Evolutionary conservation across 1,140 invertebrate genomes (phyloP), one percentile per base, ranked within the genome.

Genomic region (Drosophila insularis): DNA sequence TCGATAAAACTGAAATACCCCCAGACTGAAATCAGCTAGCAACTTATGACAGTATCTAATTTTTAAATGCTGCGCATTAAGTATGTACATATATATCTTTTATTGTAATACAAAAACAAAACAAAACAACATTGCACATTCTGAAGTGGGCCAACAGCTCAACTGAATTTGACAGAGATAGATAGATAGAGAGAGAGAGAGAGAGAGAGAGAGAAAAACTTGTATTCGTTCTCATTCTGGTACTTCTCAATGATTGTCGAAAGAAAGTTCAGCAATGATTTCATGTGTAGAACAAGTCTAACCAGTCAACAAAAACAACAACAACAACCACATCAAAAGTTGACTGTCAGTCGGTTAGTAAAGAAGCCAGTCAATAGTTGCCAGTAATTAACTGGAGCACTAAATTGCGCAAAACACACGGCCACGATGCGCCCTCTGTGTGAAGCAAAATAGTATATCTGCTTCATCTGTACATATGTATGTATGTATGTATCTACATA

Each of bases 261-360:
- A 85, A 75, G 62, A 75, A 71, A 71, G 53, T 62, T 56, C 17
- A 55, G 23, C 43, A 50, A 21, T 61, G 58, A 8, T 68, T 11
- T 8, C 43, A 50, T 50, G 43, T 40, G 17, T 68, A 65, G 79
- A 86, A 86, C 81, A 66, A 87, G 81, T 87, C 71, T 61, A 72
- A 86, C 81, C 78, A 87, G 80, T 74, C 72, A 23, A 35, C 35
- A n/a, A 5, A 5, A 13, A 13, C 35, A 37, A 37, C 35, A n/a
- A 5, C 13, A 13, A 13, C 35, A 37, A 37, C 11, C 17, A 54
- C 19, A 37, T 37, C 35, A 37, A 37, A 11, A 37, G 35, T 50
- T 50, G 43, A 46, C 43, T 50, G 43, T 50, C 43, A 50, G 43
- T 50, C 43, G 43, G 43, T 59, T 19, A 32, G 56, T 19, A 32